Evolutionary conservation across 2,113 vertebrate species (phyloP).

Genomic region (Aphyosemion australe): DNA sequence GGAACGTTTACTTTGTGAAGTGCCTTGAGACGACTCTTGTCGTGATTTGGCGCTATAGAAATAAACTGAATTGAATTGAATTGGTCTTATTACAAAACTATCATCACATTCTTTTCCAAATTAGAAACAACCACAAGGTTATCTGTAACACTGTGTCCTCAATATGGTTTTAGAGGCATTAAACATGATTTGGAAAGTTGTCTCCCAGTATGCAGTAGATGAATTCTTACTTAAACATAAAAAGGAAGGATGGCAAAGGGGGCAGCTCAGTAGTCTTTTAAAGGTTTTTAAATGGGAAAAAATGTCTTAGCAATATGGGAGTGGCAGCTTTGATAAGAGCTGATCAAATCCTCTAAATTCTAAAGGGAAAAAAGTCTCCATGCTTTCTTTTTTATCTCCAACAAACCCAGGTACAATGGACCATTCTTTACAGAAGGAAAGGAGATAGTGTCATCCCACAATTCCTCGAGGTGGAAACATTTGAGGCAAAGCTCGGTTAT

Average conservation of each 20-base stretch:
- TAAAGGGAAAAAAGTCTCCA: background rate
- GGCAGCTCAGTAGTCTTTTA: background rate
- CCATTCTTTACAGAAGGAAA: background rate
- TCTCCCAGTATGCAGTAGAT: too few relatives aligned
- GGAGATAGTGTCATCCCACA: background rate
- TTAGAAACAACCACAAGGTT: too few relatives aligned
- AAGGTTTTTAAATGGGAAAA: background rate
- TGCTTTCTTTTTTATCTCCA: conserved; percentile 4
- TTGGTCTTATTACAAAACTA: too few relatives aligned
- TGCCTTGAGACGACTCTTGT: too few relatives aligned
- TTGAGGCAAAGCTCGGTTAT: background rate
- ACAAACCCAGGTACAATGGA: background rate
- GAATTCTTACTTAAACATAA: background rate
- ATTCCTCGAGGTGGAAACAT: background rate
- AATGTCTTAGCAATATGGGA: background rate
- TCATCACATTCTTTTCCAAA: too few relatives aligned
- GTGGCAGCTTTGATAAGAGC: background rate
- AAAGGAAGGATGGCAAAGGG: background rate
- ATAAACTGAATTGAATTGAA: too few relatives aligned
- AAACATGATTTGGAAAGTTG: too few relatives aligned
- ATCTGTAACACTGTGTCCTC: too few relatives aligned
- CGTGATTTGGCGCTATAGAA: too few relatives aligned
- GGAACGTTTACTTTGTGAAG: too few relatives aligned
- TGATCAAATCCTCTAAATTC: background rate
- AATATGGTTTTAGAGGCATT: too few relatives aligned